phyloP scores from a whole-genome alignment of 2,888 invertebrate genomes.

The Amphipyra tragopoginis region DNA sequence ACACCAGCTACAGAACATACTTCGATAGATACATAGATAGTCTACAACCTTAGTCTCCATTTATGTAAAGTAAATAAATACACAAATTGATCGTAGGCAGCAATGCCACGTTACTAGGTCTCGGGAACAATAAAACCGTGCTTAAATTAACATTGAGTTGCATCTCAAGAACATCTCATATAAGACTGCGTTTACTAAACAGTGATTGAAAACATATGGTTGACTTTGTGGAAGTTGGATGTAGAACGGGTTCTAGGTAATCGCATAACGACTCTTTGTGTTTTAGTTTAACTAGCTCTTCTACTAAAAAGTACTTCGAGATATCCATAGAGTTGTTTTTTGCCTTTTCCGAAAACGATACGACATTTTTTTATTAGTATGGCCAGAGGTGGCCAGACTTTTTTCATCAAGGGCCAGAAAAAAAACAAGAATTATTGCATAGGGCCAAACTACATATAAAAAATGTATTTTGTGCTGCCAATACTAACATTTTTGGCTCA shows the following conservation, averaged over 20 bases:
- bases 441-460: too few species aligned
- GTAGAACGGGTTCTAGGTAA: constrained; percentile 28
- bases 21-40: neutral
- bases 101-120: constrained; percentile 64
- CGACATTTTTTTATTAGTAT: too few species aligned
- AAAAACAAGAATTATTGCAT: too few species aligned
- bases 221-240: constrained; percentile 21
- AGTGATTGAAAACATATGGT: constrained; percentile 31
- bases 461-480: too few species aligned
- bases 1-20: too few species aligned
- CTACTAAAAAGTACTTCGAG: too few species aligned
- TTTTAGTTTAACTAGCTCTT: neutral
- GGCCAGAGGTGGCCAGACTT: too few species aligned
- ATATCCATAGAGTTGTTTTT: too few species aligned
- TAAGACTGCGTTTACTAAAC: constrained; percentile 18
- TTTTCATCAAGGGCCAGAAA: too few species aligned
- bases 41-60: constrained; percentile 32
- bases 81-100: constrained; percentile 63
- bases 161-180: constrained; percentile 72
- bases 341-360: too few species aligned
- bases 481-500: too few species aligned
- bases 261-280: constrained; percentile 20
- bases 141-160: constrained; percentile 45
- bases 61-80: constrained; percentile 38
- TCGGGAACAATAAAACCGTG: constrained; percentile 54